Evolutionary conservation across 2,113 vertebrate genomes (phyloP).

Genomic region (Misgurnus anguillicaudatus): DNA sequence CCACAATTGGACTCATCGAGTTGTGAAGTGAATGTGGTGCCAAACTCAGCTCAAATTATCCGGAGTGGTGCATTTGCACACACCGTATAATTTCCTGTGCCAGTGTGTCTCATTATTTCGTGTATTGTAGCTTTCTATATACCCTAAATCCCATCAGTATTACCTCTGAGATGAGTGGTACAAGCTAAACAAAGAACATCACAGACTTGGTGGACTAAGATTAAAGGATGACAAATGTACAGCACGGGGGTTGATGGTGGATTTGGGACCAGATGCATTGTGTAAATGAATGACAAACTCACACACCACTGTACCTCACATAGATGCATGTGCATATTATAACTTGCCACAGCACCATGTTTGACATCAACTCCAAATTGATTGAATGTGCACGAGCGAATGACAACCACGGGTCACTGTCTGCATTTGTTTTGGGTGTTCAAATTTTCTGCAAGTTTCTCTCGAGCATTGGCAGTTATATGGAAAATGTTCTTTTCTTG

Average conservation of each 20-base stretch:
- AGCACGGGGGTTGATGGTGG: constrained; percentile 11
- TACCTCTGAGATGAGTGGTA: constrained; percentile 2
- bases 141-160: constrained; percentile 24
- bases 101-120: constrained; percentile 49
- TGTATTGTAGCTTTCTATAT: constrained; percentile 18
- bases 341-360: no score
- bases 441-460: no score
- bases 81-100: constrained; percentile 48
- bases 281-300: not conserved
- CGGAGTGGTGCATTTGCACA: constrained; percentile 35
- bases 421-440: no score
- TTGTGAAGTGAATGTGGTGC: constrained; percentile 30
- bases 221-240: constrained; percentile 21
- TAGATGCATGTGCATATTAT: no score
- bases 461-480: no score
- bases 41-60: constrained; percentile 49
- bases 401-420: no score
- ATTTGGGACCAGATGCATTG: not conserved
- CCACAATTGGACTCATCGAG: constrained; percentile 28
- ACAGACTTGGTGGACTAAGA: not conserved
- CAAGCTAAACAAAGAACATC: not conserved
- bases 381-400: no score
- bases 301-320: no score
- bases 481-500: not conserved
- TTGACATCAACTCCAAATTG: no score